Conservation (phyloP, 2,797 vertebrate species). For the Oreochromis grahami region DNA sequence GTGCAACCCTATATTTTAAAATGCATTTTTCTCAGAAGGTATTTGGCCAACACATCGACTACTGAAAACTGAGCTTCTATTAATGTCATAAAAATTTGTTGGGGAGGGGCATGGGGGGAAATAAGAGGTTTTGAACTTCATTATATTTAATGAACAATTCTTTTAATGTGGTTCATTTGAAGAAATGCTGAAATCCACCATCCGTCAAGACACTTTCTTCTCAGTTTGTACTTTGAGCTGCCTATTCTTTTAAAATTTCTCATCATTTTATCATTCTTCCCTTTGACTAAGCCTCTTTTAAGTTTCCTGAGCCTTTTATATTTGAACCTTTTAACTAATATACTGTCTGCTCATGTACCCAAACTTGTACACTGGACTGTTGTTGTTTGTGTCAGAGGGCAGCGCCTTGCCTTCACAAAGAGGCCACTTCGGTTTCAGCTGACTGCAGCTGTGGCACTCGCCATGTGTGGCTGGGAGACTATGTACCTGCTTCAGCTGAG, state of each 20-base stretch:
- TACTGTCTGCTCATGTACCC: slow-evolving; percentile 12
- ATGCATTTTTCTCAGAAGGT: background rate
- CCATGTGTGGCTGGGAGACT: slow-evolving; percentile 65
- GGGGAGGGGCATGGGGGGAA: fast-evolving
- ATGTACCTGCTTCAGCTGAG: slow-evolving; percentile 61
- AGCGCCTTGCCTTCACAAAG: slow-evolving; percentile 57
- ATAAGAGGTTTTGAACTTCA: background rate
- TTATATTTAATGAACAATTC: background rate
- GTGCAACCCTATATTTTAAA: background rate
- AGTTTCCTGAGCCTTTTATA: slow-evolving; percentile 2
- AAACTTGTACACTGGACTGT: background rate
- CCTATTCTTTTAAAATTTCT: background rate
- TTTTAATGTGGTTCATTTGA: background rate
- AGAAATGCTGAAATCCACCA: background rate
- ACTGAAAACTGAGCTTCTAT: background rate
- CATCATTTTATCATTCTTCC: background rate
- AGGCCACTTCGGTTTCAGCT: slow-evolving; percentile 75
- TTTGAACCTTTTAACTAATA: slow-evolving; percentile 6
- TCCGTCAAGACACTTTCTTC: background rate
- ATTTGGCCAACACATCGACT: background rate
- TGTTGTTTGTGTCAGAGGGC: slow-evolving; percentile 46
- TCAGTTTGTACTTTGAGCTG: background rate
- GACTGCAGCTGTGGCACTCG: slow-evolving; percentile 75
- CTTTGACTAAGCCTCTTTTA: background rate
- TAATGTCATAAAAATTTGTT: background rate